Conservation (phyloP, 2,113 vertebrate species). For the Symphodus melops region DNA sequence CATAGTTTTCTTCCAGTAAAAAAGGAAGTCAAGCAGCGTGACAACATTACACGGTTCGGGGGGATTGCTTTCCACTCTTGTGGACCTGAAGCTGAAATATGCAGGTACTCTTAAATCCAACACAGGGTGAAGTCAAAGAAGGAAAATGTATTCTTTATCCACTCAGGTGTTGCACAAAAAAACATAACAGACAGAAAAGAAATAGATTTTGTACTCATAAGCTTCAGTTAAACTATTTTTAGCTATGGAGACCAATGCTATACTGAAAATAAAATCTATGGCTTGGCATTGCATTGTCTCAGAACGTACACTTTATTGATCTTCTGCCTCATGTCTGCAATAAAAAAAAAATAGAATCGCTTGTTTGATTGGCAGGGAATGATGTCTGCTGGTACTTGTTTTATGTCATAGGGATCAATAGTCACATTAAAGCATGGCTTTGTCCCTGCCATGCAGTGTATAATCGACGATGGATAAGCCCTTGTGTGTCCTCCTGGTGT, state of each 20-base stretch:
- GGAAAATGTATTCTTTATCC: not conserved
- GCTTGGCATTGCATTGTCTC: constrained; percentile 31
- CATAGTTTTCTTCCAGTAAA: constrained; percentile 30
- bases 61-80: constrained; percentile 48
- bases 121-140: not conserved
- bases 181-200: not conserved
- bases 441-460: not conserved
- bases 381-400: constrained; percentile 21
- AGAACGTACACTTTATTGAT: constrained; percentile 28
- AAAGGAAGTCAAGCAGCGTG: constrained; percentile 55
- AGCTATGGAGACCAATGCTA: constrained; percentile 31
- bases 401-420: constrained; percentile 35
- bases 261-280: constrained; percentile 39
- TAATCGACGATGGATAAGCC: constrained; percentile 44
- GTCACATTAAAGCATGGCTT: constrained; percentile 30
- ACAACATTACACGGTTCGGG: constrained; percentile 46
- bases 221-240: constrained; percentile 28
- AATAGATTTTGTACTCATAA: constrained; percentile 12
- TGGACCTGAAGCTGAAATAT: constrained; percentile 44
- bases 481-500: constrained; percentile 12
- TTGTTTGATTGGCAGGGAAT: constrained; percentile 11
- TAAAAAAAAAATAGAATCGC: constrained; percentile 13
- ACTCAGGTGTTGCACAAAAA: not conserved
- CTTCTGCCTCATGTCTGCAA: constrained; percentile 15
- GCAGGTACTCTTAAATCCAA: constrained; percentile 31